phyloP scores from a whole-genome alignment of 2,797 vertebrate species.

The Numenius phaeopus region DNA sequence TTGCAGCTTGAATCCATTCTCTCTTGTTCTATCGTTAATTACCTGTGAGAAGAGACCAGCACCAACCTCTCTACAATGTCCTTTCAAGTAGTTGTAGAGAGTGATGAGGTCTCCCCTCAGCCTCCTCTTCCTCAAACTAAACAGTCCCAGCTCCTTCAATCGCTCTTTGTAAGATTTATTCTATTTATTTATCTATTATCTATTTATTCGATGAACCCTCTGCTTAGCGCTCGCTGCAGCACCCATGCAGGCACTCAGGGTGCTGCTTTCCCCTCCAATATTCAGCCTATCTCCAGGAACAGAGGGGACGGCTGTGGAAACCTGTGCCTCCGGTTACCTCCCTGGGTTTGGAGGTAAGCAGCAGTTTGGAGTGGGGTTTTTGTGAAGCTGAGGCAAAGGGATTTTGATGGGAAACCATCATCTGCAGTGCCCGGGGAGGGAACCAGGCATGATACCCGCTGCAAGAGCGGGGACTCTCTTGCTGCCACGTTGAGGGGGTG shows the following conservation, averaged over 20 bases:
- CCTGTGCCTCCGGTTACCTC: neutral
- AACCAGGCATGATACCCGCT: neutral
- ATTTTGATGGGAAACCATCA: neutral
- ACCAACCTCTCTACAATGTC: too few species aligned
- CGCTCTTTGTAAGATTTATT: too few species aligned
- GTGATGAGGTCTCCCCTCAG: too few species aligned
- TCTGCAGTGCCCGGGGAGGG: neutral
- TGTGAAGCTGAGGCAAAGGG: neutral
- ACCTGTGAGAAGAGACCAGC: too few species aligned
- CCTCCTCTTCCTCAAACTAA: too few species aligned
- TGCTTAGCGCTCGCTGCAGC: rapidly evolving
- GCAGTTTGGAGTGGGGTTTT: neutral
- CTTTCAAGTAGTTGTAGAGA: too few species aligned
- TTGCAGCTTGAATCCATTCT: too few species aligned
- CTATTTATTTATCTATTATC: too few species aligned
- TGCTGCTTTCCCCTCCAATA: neutral
- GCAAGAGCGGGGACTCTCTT: rapidly evolving
- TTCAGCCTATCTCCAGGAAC: neutral
- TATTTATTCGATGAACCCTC: neutral
- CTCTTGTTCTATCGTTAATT: too few species aligned
- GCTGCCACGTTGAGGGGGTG: rapidly evolving
- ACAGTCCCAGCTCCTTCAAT: too few species aligned
- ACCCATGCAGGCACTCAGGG: rapidly evolving
- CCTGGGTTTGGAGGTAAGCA: neutral
- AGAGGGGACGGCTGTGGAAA: neutral